Evolutionary conservation across 1,140 invertebrate species (phyloP), one percentile per base, ranked within the genome.

Genomic region (Diachasma alloeum): DNA sequence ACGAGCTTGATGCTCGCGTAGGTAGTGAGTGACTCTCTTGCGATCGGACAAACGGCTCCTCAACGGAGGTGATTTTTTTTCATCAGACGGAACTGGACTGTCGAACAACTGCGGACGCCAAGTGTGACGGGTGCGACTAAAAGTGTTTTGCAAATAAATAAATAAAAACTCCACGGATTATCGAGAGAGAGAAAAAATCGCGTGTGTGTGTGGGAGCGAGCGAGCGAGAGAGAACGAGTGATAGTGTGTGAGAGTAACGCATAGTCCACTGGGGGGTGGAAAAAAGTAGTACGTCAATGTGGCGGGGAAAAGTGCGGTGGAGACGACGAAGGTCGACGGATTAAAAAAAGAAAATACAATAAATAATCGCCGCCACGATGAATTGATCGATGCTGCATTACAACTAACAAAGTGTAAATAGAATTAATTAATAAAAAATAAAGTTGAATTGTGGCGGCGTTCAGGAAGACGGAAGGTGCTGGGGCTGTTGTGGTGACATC

Each of bases 1-100:
- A 88, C 87, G 87, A 89, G 86, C 87, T 89, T 83, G 84, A 85
- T 82, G 87, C 87, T 88, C 88, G 84, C 82, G 87, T 87, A 87
- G 87, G 87, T 88, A 87, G 85, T 86, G 85, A 85, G 85, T 87
- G 87, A 87, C 83, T 84, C 36, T 87, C 81, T 83, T 83, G 82
- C 82, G 81, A 86, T 79, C 81, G 84, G 84, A 86, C 75, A 81
- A 83, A 79, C 39, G 24, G 48, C 68, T 74, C 68, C 44, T 67
- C 72, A 75, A 17, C 37, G 67, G 68, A 63, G 63, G 72, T 63
- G 46, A 31, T 19, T 56, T 17, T 56, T 56, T 56, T 56, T 56
- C 19, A 56, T 17, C 15, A 56, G 15, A 19, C 15, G 48, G 48
- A 59, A 66, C n/a, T 56, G 67, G 75, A 69, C 71, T 56, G 75